Base-by-base conservation (phyloP, 2,888 invertebrate species). In the Digitonthophagus gazella region DNA sequence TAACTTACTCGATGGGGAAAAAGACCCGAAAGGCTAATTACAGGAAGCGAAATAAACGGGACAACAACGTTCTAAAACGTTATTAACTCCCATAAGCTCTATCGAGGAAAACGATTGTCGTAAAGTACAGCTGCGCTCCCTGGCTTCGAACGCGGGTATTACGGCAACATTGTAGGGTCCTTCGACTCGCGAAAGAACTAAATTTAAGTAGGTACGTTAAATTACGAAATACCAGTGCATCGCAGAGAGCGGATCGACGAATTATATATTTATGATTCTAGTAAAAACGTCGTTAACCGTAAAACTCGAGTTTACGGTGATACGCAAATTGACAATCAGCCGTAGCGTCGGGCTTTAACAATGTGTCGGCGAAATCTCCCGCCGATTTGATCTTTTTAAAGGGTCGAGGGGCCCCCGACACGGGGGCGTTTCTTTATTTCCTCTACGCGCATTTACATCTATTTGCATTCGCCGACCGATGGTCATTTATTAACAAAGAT, bases 401-500 rank as follows among this genome's bases (percentile, higher is more conserved):
- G 28, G 28, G 28, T 3, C 28, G 28, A 44, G 11, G 28, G 28
- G 28, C 11, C 11, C 6, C 28, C 11, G 79, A 76, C 77, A 77
- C 77, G 74, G 76, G 76, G 76, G 74, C 69, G 74, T 74, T 79
- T 76, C 77, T 79, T 79, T 78, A 77, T 78, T 44, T 75, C 77
- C 71, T 71, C 75, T 74, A 75, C 76, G 73, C 78, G 75, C 77
- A 82, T 81, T 81, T 81, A 79, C 81, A 82, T 82, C 76, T 77
- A 82, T 81, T 81, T 82, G 81, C 82, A 82, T 82, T 78, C 78
- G 79, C 76, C 78, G 78, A 80, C 80, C 80, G 77, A 74, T 78
- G 80, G 80, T 78, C 81, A 81, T 82, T 82, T 82, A 82, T 82
- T 80, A 80, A 78, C 79, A 77, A 79, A 79, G 77, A 78, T 78